Conservation (phyloP, 2,113 vertebrate genomes). For the Neolamprologus devosi region DNA sequence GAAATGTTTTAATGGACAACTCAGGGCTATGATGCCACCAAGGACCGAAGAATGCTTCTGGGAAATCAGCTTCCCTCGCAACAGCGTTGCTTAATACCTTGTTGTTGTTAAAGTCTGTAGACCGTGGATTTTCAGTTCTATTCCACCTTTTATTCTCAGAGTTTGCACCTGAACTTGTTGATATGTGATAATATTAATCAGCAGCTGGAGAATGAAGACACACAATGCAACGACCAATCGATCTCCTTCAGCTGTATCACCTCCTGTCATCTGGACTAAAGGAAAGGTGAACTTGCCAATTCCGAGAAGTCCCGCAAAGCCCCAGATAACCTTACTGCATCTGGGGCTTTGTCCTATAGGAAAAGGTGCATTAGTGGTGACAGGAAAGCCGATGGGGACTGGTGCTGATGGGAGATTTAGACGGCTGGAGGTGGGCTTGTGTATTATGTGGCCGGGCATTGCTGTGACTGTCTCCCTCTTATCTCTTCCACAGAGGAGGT, state of each 20-base stretch:
- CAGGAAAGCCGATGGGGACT: slow-evolving; percentile 61
- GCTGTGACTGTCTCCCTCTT: slow-evolving; percentile 70
- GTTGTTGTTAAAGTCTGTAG: neutral
- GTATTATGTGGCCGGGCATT: slow-evolving; percentile 69
- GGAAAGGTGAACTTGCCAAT: slow-evolving; percentile 77
- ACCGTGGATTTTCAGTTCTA: neutral
- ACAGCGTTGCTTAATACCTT: neutral
- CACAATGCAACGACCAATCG: slow-evolving; percentile 42
- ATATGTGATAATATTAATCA: neutral
- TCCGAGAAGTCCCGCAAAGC: slow-evolving; percentile 70
- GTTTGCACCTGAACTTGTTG: neutral
- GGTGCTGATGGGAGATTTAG: slow-evolving; percentile 58
- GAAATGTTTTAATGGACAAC: slow-evolving; percentile 3
- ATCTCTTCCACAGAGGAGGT: slow-evolving; percentile 62
- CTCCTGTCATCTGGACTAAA: slow-evolving; percentile 66
- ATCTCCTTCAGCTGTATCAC: slow-evolving; percentile 61
- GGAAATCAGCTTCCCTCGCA: neutral
- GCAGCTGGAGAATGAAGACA: neutral
- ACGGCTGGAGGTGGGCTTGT: slow-evolving; percentile 60
- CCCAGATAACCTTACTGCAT: slow-evolving; percentile 71
- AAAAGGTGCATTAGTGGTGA: slow-evolving; percentile 75
- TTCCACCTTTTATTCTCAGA: neutral
- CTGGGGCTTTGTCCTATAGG: slow-evolving; percentile 58
- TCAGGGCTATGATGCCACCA: neutral
- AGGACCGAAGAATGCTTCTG: neutral